Percentiles rank a stretch among this genome's conserved stretches.
Evolutionary conservation across 2,113 vertebrate species (phyloP).

Genomic region (Microcebus murinus): DNA sequence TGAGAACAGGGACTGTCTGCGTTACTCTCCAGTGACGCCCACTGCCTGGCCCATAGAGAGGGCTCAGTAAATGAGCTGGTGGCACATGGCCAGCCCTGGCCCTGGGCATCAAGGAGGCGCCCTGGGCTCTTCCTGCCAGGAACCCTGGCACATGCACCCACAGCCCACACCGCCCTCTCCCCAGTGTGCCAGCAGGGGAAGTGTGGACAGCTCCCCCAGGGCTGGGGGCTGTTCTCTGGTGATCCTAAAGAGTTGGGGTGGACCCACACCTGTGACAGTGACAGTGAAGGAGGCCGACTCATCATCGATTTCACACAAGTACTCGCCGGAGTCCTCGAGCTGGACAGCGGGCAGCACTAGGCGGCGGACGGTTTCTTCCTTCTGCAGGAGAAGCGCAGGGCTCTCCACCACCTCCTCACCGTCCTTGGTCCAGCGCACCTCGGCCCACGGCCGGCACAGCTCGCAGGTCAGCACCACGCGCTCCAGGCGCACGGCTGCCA

Average conservation of each 20-base stretch:
- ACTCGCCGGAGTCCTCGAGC: conserved; percentile 92
- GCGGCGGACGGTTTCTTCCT: conserved; percentile 88
- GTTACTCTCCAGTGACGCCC: background rate
- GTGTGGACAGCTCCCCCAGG: background rate
- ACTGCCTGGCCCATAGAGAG: background rate
- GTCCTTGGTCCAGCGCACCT: conserved; percentile 93
- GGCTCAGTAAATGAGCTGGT: background rate
- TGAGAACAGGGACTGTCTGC: background rate
- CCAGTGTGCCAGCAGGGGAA: background rate
- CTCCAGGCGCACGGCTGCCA: conserved; percentile 88
- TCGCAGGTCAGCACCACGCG: conserved; percentile 94
- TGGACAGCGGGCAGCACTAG: conserved; percentile 91
- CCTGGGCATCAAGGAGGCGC: background rate
- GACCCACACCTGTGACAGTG: conserved; percentile 92
- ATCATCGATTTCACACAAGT: conserved; percentile 92
- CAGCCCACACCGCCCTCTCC: background rate
- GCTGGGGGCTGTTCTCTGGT: background rate
- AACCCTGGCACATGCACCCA: background rate
- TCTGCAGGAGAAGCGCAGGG: conserved; percentile 88
- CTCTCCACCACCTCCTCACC: conserved; percentile 91
- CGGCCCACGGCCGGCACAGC: conserved; percentile 88
- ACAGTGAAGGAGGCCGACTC: conserved; percentile 94
- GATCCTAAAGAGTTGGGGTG: background rate
- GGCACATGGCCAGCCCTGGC: background rate
- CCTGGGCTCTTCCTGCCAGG: background rate